Conservation (phyloP, 2,113 vertebrate genomes). For the Progne subis region DNA sequence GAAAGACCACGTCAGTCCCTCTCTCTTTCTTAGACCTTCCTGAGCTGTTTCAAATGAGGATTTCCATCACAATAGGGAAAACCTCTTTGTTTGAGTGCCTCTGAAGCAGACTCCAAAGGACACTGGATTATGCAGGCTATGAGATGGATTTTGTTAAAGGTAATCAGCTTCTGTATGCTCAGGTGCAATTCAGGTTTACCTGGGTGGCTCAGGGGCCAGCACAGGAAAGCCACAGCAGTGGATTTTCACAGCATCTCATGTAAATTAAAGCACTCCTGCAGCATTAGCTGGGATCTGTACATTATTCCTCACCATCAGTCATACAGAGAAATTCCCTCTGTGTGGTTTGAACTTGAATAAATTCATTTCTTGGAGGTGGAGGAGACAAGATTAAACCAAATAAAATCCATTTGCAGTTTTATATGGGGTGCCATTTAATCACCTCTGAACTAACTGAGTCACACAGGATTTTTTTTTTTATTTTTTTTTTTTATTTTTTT, state of each 20-base stretch:
- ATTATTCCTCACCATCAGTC: background rate
- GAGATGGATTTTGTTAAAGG: background rate
- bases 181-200: background rate
- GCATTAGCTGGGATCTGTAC: background rate
- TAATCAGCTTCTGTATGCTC: background rate
- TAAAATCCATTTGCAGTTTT: background rate
- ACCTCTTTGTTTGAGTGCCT: background rate
- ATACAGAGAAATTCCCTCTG: background rate
- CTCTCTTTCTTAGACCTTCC: background rate
- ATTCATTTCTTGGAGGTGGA: background rate
- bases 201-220: background rate
- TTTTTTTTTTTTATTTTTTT: background rate
- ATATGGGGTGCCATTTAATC: background rate
- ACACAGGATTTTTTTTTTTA: background rate
- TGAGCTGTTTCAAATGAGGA: background rate
- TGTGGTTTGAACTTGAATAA: background rate
- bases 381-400: background rate
- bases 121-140: background rate
- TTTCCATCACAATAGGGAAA: background rate
- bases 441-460: background rate
- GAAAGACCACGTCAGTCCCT: background rate
- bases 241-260: background rate
- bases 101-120: background rate
- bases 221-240: background rate
- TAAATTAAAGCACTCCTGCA: background rate